Percentiles rank a stretch among this genome's conserved stretches.
These are phyloP conservation scores for Drosophila picticornis DNA, from an alignment of 2,888 invertebrate genomes.

Conservation along the genomic window DNA sequence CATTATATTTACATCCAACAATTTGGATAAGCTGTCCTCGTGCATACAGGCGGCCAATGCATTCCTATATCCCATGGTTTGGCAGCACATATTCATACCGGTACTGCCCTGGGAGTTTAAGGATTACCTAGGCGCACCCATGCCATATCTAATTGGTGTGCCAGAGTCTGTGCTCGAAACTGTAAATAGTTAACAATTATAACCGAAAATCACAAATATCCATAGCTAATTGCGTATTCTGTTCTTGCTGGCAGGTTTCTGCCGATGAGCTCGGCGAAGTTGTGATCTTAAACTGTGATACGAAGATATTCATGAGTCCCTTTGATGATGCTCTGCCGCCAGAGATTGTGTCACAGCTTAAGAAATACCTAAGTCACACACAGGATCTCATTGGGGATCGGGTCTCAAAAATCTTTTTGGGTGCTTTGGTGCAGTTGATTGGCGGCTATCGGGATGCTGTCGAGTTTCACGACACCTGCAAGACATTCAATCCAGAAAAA, in stretches of 20 bases:
- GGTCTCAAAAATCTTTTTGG: slow-evolving; percentile 95
- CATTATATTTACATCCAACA: slow-evolving; percentile 96
- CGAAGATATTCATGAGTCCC: slow-evolving; percentile 93
- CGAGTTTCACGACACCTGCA: slow-evolving; percentile 89
- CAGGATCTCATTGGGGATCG: slow-evolving; percentile 94
- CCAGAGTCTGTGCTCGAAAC: slow-evolving; percentile 91
- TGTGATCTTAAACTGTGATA: slow-evolving; percentile 97
- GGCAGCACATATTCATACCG: slow-evolving; percentile 99
- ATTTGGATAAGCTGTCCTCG: slow-evolving; percentile 95
- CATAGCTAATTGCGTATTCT: neutral
- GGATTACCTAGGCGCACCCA: slow-evolving; percentile 97
- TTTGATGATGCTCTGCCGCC: slow-evolving; percentile 96
- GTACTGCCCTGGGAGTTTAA: slow-evolving; percentile 95
- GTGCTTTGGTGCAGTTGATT: slow-evolving; percentile 95
- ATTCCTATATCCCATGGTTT: slow-evolving; percentile 98
- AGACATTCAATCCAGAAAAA: slow-evolving; percentile 93
- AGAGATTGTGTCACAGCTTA: slow-evolving; percentile 91
- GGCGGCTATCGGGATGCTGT: slow-evolving; percentile 97
- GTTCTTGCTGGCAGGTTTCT: slow-evolving; percentile 85
- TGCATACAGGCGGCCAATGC: slow-evolving; percentile 97
- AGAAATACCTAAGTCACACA: slow-evolving; percentile 84
- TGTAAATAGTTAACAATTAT: slow-evolving; percentile 52
- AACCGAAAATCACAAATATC: neutral
- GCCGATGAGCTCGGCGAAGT: slow-evolving; percentile 96
- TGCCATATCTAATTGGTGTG: slow-evolving; percentile 99